A percentile compares a stretch with the other conserved stretches of the same genome.
These are phyloP conservation scores for Morus bassanus DNA, from an alignment of 2,797 vertebrate species.

Conservation along the genomic window DNA sequence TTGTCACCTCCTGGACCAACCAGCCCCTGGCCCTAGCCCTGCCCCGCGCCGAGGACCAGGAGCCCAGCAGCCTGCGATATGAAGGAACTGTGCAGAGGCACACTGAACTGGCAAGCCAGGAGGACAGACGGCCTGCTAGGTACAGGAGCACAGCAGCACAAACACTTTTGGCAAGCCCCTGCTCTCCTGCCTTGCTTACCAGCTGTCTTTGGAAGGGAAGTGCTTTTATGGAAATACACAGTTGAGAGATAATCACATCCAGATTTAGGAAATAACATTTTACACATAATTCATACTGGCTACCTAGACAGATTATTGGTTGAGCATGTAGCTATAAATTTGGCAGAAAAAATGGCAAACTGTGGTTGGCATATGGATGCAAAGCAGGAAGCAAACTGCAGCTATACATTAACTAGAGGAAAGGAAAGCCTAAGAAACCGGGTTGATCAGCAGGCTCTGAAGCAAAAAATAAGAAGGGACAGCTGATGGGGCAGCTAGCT, in stretches of 20 bases:
- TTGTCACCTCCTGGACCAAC: background rate
- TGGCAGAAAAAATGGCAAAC: slow-evolving; percentile 53
- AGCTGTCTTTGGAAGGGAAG: background rate
- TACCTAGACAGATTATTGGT: slow-evolving; percentile 55
- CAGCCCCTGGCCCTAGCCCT: background rate
- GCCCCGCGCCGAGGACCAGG: background rate
- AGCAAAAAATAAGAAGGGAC: background rate
- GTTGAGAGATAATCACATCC: slow-evolving; percentile 48
- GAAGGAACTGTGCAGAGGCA: background rate
- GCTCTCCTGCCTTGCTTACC: background rate
- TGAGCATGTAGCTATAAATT: slow-evolving; percentile 40
- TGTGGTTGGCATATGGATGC: slow-evolving; percentile 33
- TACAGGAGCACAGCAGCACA: background rate
- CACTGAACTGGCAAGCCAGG: background rate
- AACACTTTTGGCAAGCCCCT: background rate
- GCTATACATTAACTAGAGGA: slow-evolving; percentile 44
- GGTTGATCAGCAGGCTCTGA: background rate
- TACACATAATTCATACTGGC: slow-evolving; percentile 62
- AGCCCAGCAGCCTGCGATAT: background rate
- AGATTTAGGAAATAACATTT: slow-evolving; percentile 50
- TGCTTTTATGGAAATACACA: slow-evolving; percentile 13
- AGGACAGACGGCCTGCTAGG: background rate
- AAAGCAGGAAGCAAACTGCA: background rate
- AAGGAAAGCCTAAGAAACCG: background rate
- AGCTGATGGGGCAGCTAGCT: background rate